Evolutionary conservation across 2,797 vertebrate species (phyloP), one percentile per base, ranked within the genome.

Genomic region (Neopelma chrysocephalum): DNA sequence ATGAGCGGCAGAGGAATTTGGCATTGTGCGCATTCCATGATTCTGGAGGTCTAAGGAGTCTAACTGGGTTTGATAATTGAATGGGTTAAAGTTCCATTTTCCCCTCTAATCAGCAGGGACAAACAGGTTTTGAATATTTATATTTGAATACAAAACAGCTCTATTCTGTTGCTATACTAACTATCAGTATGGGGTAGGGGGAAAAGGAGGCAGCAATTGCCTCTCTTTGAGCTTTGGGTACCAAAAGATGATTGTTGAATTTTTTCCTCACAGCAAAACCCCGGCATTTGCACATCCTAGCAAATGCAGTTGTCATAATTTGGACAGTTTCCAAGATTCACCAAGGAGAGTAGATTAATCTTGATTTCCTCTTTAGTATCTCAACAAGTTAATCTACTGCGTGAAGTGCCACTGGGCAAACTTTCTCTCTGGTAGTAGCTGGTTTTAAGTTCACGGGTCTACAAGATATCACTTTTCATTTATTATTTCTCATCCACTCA

Each of bases 361-460:
- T 56, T 83, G 9, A 85, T 73, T 86, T 96, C 36, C 23, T 69
- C 68, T 77, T 80, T 36, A 75, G 29, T 51, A 18, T 83, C 42
- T 18, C 21, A 81, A 48, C 42, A 84, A 84, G 20, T 40, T 69
- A 68, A 77, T 50, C 12, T 71, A 64, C 21, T 81, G 45, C 22
- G 62, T 54, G 69, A 82, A 90, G 69, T 25, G 17, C 56, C 45
- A 72, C 19, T 10, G 15, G 38, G 45, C 29, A 85, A 82, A 82
- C 43, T 60, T 75, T 7, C 32, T 65, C 53, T 80, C n/a, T 71
- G 3, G 15, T n/a, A 66, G n/a, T 19, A 78, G 34, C 13, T 43
- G 34, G 9, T 62, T 89, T 81, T 66, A 91, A 89, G 7, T 56
- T 48, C 25, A 5, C 32, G 11, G 47, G 11, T 82, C 87, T 88